These are phyloP conservation scores for Furnarius figulus DNA, from an alignment of 2,113 vertebrate genomes.

Conservation along the genomic window DNA sequence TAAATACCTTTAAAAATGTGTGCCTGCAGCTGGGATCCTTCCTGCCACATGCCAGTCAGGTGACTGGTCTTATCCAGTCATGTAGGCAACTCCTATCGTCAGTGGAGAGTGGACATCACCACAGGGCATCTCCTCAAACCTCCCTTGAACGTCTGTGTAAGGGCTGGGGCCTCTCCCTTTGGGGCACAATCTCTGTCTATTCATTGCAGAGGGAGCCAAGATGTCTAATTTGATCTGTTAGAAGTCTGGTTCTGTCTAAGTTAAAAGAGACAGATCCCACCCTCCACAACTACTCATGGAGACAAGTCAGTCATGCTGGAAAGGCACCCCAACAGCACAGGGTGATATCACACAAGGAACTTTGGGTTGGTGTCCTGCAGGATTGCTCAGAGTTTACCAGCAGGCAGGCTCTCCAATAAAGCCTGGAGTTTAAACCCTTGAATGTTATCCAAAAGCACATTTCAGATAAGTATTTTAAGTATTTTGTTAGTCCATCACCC, in stretches of 20 bases:
- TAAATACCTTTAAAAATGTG: neutral
- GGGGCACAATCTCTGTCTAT: neutral
- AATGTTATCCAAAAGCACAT: neutral
- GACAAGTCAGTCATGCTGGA: rapidly evolving
- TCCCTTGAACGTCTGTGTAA: rapidly evolving
- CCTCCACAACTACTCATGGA: neutral
- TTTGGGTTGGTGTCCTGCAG: neutral
- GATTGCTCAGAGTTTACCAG: neutral
- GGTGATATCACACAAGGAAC: neutral
- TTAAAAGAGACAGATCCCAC: neutral
- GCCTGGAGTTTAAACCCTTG: neutral
- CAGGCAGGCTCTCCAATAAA: neutral
- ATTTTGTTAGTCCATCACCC: neutral
- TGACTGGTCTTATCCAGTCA: neutral
- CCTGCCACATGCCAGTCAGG: neutral
- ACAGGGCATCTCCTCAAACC: neutral
- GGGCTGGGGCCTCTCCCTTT: neutral
- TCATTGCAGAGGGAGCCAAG: rapidly evolving
- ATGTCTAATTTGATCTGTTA: neutral
- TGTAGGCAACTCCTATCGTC: neutral
- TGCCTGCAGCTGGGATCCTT: neutral
- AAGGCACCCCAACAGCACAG: neutral
- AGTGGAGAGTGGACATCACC: neutral
- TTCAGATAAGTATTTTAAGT: neutral
- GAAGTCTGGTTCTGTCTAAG: neutral